A percentile compares a stretch with the other conserved stretches of the same genome.
phyloP scores from a whole-genome alignment of 1,140 invertebrate genomes.

The Marisa cornuarietis region DNA sequence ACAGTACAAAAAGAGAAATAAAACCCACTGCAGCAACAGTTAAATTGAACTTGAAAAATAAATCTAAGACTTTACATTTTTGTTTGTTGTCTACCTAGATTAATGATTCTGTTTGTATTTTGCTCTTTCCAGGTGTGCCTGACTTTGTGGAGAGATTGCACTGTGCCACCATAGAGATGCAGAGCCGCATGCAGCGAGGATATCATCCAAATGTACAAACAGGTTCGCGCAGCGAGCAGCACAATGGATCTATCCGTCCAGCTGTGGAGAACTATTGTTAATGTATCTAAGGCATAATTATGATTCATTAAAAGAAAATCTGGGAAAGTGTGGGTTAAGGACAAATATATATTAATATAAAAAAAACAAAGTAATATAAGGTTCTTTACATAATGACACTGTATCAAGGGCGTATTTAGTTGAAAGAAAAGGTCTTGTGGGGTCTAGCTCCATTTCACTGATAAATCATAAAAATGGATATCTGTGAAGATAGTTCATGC shows the following conservation, averaged over 20 bases:
- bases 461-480: too few relatives aligned
- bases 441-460: too few relatives aligned
- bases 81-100: too few relatives aligned
- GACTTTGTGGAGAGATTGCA: slow-evolving; percentile 53
- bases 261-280: neutral
- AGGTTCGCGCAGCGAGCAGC: neutral
- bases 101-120: too few relatives aligned
- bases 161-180: slow-evolving; percentile 39
- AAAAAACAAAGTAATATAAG: neutral
- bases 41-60: too few relatives aligned
- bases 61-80: too few relatives aligned
- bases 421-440: too few relatives aligned
- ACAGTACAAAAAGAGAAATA: too few relatives aligned
- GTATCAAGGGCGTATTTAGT: neutral
- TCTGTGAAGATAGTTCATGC: too few relatives aligned
- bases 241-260: neutral
- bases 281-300: neutral
- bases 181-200: slow-evolving; percentile 24
- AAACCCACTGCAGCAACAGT: too few relatives aligned
- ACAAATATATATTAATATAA: neutral
- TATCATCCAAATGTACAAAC: slow-evolving; percentile 8
- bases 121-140: slow-evolving; percentile 44
- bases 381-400: neutral
- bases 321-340: too few relatives aligned
- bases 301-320: too few relatives aligned